These are phyloP conservation scores for Pantelozetes paolii DNA, from an alignment of 2,888 invertebrate genomes.

Conservation along the genomic window DNA sequence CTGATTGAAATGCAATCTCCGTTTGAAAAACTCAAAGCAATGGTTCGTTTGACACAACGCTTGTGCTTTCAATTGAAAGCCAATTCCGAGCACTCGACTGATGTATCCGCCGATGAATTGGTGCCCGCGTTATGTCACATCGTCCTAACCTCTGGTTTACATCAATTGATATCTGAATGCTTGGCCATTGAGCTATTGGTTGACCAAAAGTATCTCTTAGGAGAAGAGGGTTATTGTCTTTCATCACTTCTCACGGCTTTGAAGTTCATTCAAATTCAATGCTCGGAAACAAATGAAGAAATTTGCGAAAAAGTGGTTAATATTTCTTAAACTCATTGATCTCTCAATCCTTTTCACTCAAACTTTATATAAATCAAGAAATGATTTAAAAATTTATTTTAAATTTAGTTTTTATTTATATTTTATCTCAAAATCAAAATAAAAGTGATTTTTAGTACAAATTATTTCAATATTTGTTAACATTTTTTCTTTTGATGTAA, in stretches of 20 bases:
- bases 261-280: constrained; percentile 30
- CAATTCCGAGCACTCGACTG: neutral
- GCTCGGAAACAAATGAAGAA: neutral
- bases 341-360: neutral
- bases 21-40: constrained; percentile 15
- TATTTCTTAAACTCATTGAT: too few relatives aligned
- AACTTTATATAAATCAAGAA: neutral
- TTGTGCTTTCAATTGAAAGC: constrained; percentile 9
- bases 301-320: too few relatives aligned
- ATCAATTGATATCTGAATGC: constrained; percentile 12
- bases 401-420: too few relatives aligned
- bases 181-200: constrained; percentile 8
- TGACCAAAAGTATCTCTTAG: constrained; percentile 15
- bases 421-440: too few relatives aligned
- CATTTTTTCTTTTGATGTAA: too few relatives aligned
- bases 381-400: too few relatives aligned
- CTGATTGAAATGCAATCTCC: constrained; percentile 12
- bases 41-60: constrained; percentile 5
- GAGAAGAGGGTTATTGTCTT: constrained; percentile 30
- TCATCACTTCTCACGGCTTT: constrained; percentile 26
- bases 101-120: constrained; percentile 21
- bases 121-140: neutral
- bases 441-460: too few relatives aligned
- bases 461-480: too few relatives aligned
- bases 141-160: neutral